Conservation (phyloP, 2,888 invertebrate genomes). For the Pandemis heparana region DNA sequence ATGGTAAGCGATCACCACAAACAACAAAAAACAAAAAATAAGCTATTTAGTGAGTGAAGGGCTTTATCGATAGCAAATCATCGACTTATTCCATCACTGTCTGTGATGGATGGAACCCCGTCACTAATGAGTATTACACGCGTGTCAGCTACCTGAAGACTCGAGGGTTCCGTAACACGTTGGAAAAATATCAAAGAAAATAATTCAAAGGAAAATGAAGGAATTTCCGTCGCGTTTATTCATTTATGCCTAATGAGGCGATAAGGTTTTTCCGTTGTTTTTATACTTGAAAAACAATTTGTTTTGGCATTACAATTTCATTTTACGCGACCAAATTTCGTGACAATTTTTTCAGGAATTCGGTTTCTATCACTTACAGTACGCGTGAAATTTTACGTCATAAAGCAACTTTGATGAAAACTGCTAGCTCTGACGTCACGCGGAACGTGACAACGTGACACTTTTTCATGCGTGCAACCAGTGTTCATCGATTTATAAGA, state of each 20-base stretch:
- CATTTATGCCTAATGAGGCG: slow-evolving; percentile 28
- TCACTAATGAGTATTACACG: slow-evolving; percentile 43
- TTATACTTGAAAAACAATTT: slow-evolving; percentile 6
- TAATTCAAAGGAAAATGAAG: slow-evolving; percentile 34
- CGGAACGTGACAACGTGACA: no score
- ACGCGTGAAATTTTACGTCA: no score
- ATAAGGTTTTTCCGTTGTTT: slow-evolving; percentile 20
- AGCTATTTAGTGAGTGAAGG: neutral
- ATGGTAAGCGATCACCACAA: no score
- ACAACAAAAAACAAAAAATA: no score
- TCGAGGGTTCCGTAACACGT: slow-evolving; percentile 19
- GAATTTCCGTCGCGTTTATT: slow-evolving; percentile 11
- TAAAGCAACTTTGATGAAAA: no score
- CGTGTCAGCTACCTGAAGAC: slow-evolving; percentile 35
- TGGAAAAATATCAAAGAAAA: slow-evolving; percentile 40
- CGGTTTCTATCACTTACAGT: no score
- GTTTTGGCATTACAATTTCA: neutral
- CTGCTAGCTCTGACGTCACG: no score
- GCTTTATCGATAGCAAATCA: slow-evolving; percentile 12
- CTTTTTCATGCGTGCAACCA: no score
- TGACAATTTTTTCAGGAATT: neutral
- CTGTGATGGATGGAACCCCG: slow-evolving; percentile 37
- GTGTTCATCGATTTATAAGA: no score
- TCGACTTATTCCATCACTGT: slow-evolving; percentile 23
- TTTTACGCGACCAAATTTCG: neutral